phyloP scores from a whole-genome alignment of 1,140 invertebrate species.

The Eupeodes corollae region DNA sequence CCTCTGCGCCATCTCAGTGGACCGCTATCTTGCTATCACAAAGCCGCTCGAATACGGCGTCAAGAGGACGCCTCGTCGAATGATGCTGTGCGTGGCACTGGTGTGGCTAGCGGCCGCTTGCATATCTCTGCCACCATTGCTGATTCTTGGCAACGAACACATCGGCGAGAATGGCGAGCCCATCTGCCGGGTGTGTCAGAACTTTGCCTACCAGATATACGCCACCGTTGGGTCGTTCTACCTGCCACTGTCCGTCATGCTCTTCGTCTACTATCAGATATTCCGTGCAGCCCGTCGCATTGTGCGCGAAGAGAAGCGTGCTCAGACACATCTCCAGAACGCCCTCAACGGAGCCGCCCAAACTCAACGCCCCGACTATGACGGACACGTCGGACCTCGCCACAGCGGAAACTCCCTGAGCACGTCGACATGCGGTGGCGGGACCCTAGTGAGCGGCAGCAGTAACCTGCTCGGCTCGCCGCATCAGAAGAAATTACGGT shows the following conservation, averaged over 20 bases:
- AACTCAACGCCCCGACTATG: slow-evolving; percentile 28
- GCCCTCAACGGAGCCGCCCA: slow-evolving; percentile 56
- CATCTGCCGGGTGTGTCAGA: slow-evolving; percentile 72
- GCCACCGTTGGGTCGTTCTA: slow-evolving; percentile 84
- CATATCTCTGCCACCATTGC: slow-evolving; percentile 75
- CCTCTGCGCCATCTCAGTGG: slow-evolving; percentile 82
- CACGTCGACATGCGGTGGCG: slow-evolving; percentile 18
- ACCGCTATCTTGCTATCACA: slow-evolving; percentile 82
- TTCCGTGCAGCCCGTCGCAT: slow-evolving; percentile 73
- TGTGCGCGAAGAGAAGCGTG: slow-evolving; percentile 73
- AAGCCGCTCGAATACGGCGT: slow-evolving; percentile 82
- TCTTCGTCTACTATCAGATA: slow-evolving; percentile 85
- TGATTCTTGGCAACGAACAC: slow-evolving; percentile 81
- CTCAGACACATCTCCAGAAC: slow-evolving; percentile 69
- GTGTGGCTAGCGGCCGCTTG: slow-evolving; percentile 84
- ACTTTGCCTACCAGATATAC: slow-evolving; percentile 81
- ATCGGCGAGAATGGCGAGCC: slow-evolving; percentile 44
- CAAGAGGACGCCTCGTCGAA: slow-evolving; percentile 70
- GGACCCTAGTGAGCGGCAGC: slow-evolving; percentile 24
- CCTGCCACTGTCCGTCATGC: slow-evolving; percentile 79
- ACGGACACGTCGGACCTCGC: slow-evolving; percentile 23
- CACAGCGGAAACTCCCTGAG: slow-evolving; percentile 15
- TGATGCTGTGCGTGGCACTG: slow-evolving; percentile 72
- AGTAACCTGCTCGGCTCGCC: slow-evolving; percentile 39
- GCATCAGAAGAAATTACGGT: slow-evolving; percentile 62